phyloP scores from a whole-genome alignment of 1,140 invertebrate species.

The Drosophila sp. region DNA sequence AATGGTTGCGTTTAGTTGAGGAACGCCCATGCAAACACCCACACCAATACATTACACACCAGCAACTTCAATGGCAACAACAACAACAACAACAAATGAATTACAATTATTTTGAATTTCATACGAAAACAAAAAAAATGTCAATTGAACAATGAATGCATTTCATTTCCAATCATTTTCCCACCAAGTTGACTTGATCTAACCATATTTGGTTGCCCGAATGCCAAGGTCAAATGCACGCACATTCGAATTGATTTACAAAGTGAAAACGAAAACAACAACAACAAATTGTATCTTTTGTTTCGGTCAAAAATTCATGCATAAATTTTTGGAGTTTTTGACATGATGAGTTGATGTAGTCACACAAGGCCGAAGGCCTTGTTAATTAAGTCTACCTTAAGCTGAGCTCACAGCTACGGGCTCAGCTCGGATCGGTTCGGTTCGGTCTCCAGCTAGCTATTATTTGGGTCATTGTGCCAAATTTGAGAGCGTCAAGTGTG shows the following conservation, averaged over 20 bases:
- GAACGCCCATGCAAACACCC: neutral
- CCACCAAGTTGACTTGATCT: conserved; percentile 50
- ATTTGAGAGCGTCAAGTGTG: conserved; percentile 63
- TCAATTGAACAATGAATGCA: conserved; percentile 51
- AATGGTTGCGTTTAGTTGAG: conserved; percentile 36
- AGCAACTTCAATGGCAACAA: conserved; percentile 52
- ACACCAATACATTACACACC: neutral
- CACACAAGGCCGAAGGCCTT: conserved; percentile 57
- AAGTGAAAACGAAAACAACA: conserved; percentile 52
- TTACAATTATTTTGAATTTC: conserved; percentile 58
- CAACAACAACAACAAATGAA: conserved; percentile 32
- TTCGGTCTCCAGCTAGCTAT: neutral
- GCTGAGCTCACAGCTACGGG: conserved; percentile 44
- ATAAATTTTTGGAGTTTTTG: conserved; percentile 60
- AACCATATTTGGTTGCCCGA: conserved; percentile 73
- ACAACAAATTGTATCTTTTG: conserved; percentile 51
- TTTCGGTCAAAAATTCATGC: conserved; percentile 58
- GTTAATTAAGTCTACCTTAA: conserved; percentile 34
- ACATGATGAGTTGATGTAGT: conserved; percentile 48
- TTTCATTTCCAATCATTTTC: conserved; percentile 63
- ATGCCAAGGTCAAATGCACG: conserved; percentile 67
- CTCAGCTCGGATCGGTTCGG: conserved; percentile 23
- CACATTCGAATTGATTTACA: conserved; percentile 51
- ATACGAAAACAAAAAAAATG: conserved; percentile 27
- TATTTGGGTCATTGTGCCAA: conserved; percentile 71